Conservation (phyloP, 2,797 vertebrate species). For the Parauchenoglanis ngamensis region DNA sequence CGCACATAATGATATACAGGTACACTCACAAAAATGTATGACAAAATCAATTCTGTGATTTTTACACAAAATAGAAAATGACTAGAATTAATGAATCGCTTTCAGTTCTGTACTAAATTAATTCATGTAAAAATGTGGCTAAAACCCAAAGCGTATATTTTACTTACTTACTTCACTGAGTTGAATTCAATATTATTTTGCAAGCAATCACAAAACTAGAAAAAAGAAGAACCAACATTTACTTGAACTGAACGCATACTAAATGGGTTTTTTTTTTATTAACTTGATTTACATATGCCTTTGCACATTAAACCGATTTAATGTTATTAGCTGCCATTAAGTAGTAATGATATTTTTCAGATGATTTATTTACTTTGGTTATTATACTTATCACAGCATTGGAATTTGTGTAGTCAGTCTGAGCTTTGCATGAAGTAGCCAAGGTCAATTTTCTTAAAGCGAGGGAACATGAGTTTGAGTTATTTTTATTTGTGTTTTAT, state of each 20-base stretch:
- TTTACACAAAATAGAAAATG: neutral
- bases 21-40: neutral
- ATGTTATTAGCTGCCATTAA: neutral
- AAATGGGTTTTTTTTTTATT: neutral
- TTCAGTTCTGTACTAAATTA: neutral
- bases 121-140: neutral
- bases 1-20: neutral
- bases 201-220: neutral
- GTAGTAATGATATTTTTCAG: neutral
- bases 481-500: neutral
- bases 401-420: neutral
- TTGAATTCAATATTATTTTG: neutral
- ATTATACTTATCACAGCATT: neutral
- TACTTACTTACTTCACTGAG: neutral
- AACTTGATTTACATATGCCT: neutral
- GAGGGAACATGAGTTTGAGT: neutral
- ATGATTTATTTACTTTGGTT: neutral
- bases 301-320: neutral
- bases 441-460: neutral
- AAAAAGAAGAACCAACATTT: neutral
- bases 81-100: neutral
- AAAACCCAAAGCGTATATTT: neutral
- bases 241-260: neutral
- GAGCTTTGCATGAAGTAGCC: neutral
- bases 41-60: neutral